Evolutionary conservation across 2,888 invertebrate species (phyloP), one percentile per base, ranked within the genome.

Genomic region (Drosophila infuscata): DNA sequence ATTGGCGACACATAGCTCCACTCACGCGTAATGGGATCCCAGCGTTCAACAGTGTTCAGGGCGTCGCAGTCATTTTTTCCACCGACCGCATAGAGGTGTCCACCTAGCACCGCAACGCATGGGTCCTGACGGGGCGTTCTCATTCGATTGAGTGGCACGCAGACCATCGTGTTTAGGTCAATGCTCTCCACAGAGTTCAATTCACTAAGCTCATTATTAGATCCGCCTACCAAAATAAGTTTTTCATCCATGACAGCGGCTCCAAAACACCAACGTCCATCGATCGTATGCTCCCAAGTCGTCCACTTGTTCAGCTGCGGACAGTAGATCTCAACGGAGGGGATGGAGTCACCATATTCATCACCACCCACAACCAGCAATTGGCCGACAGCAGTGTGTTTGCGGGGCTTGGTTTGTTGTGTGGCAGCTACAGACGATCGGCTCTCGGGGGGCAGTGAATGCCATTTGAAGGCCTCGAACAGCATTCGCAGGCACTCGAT

Each of bases 1-100:
- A 25, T 25, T 2, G 25, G 25, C 25, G 25, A 25, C 70, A 98
- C 97, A 90, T 96, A 97, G 81, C 96, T 97, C 98, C 98, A 99
- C 70, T 96, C 95, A 69, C 97, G 95, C 3, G 97, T 96, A 69
- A 96, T 95, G 12, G 98, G 97, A 94, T 98, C 98, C 97, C 97
- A 98, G 69, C 96, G 94, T 94, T 99, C 99, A 0, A 98, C 98
- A 0, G 98, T 97, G 92, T 97, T 98, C 52, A 98, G 94, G 92
- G 98, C 98, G 89, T 98, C 98, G 93, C 93, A n/a, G n/a, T n/a
- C 93, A 54, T 92, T 98, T n/a, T n/a, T n/a, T n/a, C 99, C 99
- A 2, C 98, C 98, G 3, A 98, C 97, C 0, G 98, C 98, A 94
- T 99, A 99, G 70, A 99, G 94, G 0, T 98, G 97, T 0, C 94